Percentiles rank a stretch among this genome's conserved stretches.
Evolutionary conservation across 2,888 invertebrate genomes (phyloP).

Genomic region (Limenitis camilla): DNA sequence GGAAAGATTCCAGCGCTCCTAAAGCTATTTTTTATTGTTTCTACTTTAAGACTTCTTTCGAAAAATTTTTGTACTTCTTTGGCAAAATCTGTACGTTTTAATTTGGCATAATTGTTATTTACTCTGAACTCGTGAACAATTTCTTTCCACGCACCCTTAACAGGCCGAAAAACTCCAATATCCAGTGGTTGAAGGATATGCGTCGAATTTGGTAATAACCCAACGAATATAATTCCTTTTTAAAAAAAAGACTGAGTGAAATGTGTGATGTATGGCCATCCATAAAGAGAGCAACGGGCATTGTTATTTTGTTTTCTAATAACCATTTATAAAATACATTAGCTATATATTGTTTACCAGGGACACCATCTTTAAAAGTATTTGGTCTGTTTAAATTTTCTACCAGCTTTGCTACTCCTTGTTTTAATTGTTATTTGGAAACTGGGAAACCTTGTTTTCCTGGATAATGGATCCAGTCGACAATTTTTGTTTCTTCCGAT

Average conservation of each 20-base stretch:
- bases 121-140: slow-evolving; percentile 23
- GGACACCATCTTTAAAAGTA: slow-evolving; percentile 28
- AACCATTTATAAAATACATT: slow-evolving; percentile 28
- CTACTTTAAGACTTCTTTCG: too few relatives aligned
- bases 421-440: slow-evolving; percentile 23
- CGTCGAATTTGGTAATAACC: slow-evolving; percentile 21
- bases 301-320: slow-evolving; percentile 17
- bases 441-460: slow-evolving; percentile 25
- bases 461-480: slow-evolving; percentile 26
- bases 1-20: too few relatives aligned
- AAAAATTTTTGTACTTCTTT: slow-evolving; percentile 24
- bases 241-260: slow-evolving; percentile 24
- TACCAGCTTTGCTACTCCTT: slow-evolving; percentile 21
- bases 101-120: slow-evolving; percentile 21
- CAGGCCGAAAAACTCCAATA: slow-evolving; percentile 24
- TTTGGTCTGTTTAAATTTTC: slow-evolving; percentile 24
- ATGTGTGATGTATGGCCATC: slow-evolving; percentile 28
- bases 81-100: slow-evolving; percentile 25
- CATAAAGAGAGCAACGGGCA: slow-evolving; percentile 27
- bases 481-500: slow-evolving; percentile 25
- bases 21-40: too few relatives aligned
- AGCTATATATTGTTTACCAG: slow-evolving; percentile 26
- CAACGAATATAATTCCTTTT: slow-evolving; percentile 20
- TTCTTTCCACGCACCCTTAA: slow-evolving; percentile 19
- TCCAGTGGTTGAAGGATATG: slow-evolving; percentile 25